A percentile compares a stretch with the other conserved stretches of the same genome.
These are phyloP conservation scores for Zelostemma sp. DNA, from an alignment of 1,140 invertebrate genomes.

Conservation along the genomic window DNA sequence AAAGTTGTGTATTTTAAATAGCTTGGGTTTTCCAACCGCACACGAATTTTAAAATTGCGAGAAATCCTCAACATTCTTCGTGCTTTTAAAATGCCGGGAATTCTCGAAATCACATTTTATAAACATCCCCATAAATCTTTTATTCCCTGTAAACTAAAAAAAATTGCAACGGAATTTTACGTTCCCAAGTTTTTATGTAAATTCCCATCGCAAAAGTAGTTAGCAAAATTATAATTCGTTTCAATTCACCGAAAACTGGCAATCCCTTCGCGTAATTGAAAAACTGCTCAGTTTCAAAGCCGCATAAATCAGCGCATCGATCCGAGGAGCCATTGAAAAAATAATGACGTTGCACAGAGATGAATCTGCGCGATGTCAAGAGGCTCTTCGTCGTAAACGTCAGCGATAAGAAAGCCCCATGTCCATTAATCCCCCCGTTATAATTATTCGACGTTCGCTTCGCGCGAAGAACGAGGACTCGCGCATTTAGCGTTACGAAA, in stretches of 20 bases:
- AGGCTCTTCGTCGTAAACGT: constrained; percentile 3
- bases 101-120: too few species aligned
- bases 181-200: not conserved
- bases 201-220: too few species aligned
- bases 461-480: not conserved
- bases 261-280: constrained; percentile 12
- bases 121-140: too few species aligned
- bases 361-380: not conserved
- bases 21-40: too few species aligned
- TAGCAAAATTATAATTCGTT: too few species aligned
- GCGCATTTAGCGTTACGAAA: not conserved
- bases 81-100: too few species aligned
- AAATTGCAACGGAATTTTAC: not conserved
- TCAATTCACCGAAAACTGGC: too few species aligned
- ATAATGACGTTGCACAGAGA: not conserved
- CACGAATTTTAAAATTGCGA: too few species aligned
- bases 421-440: not conserved
- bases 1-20: too few species aligned
- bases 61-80: too few species aligned
- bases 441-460: not conserved
- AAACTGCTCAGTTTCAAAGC: too few species aligned
- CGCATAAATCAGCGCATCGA: constrained; percentile 24
- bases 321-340: constrained; percentile 9
- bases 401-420: not conserved
- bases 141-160: too few species aligned